phyloP scores from a whole-genome alignment of 2,797 vertebrate species.

The Megaceryle alcyon region DNA sequence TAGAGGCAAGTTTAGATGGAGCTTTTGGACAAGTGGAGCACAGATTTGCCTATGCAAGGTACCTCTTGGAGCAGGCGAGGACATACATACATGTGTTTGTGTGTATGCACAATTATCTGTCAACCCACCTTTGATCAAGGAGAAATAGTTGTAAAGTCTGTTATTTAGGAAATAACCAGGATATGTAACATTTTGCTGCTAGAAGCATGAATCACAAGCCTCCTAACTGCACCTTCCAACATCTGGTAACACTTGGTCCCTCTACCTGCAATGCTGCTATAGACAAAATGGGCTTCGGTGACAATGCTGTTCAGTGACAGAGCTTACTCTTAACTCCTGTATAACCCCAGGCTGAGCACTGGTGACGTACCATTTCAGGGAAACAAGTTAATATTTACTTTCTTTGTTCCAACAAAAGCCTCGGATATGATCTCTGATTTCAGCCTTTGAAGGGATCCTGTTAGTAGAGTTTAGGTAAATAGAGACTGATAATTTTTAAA shows the following conservation, averaged over 20 bases:
- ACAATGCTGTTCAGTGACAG: background rate
- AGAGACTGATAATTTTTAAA: background rate
- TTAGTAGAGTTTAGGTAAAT: background rate
- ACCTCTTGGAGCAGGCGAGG: background rate
- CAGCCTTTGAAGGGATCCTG: background rate
- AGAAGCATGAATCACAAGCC: background rate
- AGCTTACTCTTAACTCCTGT: background rate
- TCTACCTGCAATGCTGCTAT: background rate
- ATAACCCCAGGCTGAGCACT: background rate
- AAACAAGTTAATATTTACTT: slow-evolving; percentile 5
- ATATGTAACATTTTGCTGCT: background rate
- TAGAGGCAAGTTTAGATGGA: background rate
- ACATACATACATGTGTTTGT: background rate
- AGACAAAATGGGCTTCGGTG: background rate
- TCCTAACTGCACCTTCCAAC: background rate
- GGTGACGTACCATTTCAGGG: background rate
- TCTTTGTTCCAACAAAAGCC: background rate
- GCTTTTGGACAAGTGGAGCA: background rate
- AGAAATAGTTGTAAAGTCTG: background rate
- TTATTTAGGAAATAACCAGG: background rate
- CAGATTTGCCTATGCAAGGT: background rate
- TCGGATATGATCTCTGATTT: background rate
- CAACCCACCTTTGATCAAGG: background rate
- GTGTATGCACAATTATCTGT: background rate
- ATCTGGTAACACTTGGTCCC: background rate